These are phyloP conservation scores for Pantherophis alleghaniensis DNA, from an alignment of 2,797 vertebrate species.

Conservation along the genomic window DNA sequence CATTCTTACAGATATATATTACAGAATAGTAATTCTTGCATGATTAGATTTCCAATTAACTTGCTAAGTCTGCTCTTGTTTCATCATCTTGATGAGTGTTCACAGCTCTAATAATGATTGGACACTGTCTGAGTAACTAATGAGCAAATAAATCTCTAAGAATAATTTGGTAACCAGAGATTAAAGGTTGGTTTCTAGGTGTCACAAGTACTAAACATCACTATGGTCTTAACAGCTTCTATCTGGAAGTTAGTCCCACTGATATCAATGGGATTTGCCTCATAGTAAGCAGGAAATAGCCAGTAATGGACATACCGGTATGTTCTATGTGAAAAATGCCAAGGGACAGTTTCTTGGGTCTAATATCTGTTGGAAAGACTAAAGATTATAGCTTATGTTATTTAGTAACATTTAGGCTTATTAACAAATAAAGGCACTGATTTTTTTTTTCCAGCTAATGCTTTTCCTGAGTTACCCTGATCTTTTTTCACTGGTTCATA, in stretches of 20 bases:
- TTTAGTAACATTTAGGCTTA: neutral
- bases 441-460: neutral
- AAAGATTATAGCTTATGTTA: neutral
- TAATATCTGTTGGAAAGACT: neutral
- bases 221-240: neutral
- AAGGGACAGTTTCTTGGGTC: neutral
- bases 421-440: neutral
- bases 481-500: neutral
- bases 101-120: neutral
- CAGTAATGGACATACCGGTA: neutral
- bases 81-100: neutral
- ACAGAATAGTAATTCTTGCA: neutral
- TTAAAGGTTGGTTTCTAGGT: neutral
- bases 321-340: neutral
- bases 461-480: neutral
- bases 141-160: neutral
- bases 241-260: neutral
- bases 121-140: neutral
- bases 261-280: neutral
- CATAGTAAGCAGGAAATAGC: neutral
- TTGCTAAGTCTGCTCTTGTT: neutral
- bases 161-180: neutral
- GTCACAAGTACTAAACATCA: neutral
- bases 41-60: neutral
- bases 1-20: neutral